Percentiles rank a stretch among this genome's conserved stretches.
phyloP scores from a whole-genome alignment of 2,113 vertebrate species.

The Tachysurus fulvidraco region DNA sequence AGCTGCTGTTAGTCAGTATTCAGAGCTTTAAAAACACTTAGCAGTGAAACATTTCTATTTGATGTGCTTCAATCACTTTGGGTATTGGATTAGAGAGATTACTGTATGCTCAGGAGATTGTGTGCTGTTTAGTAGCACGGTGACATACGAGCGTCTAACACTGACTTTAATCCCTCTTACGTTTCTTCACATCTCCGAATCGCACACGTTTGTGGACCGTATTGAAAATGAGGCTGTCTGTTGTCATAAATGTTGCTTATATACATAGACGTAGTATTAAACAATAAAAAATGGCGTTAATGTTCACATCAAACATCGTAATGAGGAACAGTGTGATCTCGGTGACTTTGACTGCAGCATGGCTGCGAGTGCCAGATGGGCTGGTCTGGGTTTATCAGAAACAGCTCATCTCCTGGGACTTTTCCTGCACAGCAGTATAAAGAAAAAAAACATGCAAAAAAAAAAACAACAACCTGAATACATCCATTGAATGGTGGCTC shows the following conservation, averaged over 20 bases:
- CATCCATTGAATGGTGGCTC: neutral
- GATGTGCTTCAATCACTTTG: neutral
- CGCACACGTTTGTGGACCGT: neutral
- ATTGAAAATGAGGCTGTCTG: neutral
- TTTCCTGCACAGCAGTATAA: neutral
- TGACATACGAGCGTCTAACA: neutral
- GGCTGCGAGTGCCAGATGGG: neutral
- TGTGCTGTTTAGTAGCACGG: neutral
- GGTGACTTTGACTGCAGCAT: neutral
- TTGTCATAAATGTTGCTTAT: neutral
- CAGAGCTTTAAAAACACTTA: neutral
- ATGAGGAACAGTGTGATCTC: neutral
- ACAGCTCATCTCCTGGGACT: neutral
- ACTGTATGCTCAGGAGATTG: neutral
- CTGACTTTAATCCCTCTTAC: neutral
- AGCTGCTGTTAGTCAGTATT: neutral
- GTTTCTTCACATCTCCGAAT: neutral
- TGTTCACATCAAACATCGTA: neutral
- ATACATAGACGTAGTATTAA: neutral
- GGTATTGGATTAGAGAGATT: neutral
- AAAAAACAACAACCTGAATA: too few species aligned
- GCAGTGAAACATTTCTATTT: neutral
- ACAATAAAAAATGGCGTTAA: neutral
- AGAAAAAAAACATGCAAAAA: neutral
- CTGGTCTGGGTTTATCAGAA: neutral